Evolutionary conservation across 2,113 vertebrate species (phyloP), one percentile per base, ranked within the genome.

Genomic region (Calidris pugnax): DNA sequence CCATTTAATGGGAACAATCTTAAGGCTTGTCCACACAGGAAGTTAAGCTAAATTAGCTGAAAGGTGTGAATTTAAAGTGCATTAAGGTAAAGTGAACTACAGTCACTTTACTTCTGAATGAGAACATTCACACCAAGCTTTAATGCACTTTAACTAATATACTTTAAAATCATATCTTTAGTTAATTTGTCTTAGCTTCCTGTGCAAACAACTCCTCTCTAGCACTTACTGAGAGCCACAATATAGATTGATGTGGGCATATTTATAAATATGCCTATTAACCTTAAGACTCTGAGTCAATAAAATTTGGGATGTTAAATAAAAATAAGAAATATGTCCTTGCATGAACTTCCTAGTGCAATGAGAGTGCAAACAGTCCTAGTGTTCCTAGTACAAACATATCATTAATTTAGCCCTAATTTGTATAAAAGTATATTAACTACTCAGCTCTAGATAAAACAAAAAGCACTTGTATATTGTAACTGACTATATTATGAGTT

Each of bases 41-140:
- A 97, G 96, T 79, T 72, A 75, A 87, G 71, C 73, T 79, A 90
- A 94, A 95, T 95, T 95, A 95, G 95, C 90, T 96, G 94, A 95
- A 96, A 96, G 95, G 96, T 97, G 95, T 96, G 96, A 97, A 96
- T 96, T 97, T 97, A 95, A 97, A 97, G 92, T 95, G 94, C 84
- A 96, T 97, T 96, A 96, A 93, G 66, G 92, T 85, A 96, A 93
- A 95, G 86, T 86, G 96, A 92, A 92, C 92, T 97, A 87, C 90
- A 89, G 96, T 75, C 80, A 92, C 89, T 95, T 95, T 87, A 94
- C 67, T 93, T 95, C 92, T 97, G 92, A 97, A 96, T 95, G 95
- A 97, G 94, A 95, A 93, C 96, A 97, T 96, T 97, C 95, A 95
- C 92, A 85, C 96, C 84, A 53, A 84, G 81, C 84, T 93, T 96